Conservation (phyloP, 2,113 vertebrate genomes). For the Lycaon pictus region DNA sequence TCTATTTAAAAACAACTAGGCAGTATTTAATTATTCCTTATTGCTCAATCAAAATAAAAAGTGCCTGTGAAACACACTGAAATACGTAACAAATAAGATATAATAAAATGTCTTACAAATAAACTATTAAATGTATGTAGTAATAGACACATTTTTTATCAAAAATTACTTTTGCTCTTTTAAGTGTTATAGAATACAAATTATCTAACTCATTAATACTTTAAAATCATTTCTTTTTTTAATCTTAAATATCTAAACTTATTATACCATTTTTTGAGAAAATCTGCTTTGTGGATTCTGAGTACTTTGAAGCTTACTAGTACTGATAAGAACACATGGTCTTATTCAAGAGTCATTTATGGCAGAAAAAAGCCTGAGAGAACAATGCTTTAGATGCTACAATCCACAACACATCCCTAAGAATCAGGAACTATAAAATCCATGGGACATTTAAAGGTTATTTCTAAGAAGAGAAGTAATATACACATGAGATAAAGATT, state of each 20-base stretch:
- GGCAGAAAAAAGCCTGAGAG: neutral
- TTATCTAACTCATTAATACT: neutral
- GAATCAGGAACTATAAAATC: conserved; percentile 31
- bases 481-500: neutral
- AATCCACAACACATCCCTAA: neutral
- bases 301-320: neutral
- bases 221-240: conserved; percentile 4
- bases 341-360: neutral
- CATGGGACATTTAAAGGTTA: neutral
- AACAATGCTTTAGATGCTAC: neutral
- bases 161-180: conserved; percentile 32
- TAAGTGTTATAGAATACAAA: neutral
- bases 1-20: neutral
- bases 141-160: neutral
- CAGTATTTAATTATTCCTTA: conserved; percentile 6
- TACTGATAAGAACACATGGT: neutral
- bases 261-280: neutral
- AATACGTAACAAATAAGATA: neutral
- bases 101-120: conserved; percentile 1
- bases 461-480: conserved; percentile 21
- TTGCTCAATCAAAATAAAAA: conserved; percentile 51
- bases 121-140: neutral
- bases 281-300: neutral
- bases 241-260: neutral
- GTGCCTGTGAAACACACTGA: neutral